phyloP scores from a whole-genome alignment of 2,888 invertebrate species.

The Apotomis turbidana region DNA sequence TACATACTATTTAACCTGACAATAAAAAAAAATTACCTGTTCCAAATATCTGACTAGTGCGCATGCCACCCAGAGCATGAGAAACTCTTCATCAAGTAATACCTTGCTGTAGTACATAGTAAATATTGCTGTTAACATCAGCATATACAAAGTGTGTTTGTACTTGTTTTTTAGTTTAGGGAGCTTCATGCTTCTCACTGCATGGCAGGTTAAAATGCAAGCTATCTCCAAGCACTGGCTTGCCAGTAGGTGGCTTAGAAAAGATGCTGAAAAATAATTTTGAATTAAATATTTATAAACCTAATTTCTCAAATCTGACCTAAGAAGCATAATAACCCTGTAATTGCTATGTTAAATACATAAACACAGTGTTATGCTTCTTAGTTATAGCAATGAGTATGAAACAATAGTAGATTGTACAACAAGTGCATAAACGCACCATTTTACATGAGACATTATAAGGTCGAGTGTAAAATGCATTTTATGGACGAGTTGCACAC shows the following conservation, averaged over 20 bases:
- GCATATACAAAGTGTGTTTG: slow-evolving; percentile 46
- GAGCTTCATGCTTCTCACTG: slow-evolving; percentile 35
- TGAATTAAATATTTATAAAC: neutral
- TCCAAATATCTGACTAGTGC: slow-evolving; percentile 57
- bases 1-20: neutral
- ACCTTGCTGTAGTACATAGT: slow-evolving; percentile 44
- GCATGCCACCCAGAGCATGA: slow-evolving; percentile 55
- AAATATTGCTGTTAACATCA: slow-evolving; percentile 46
- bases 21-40: slow-evolving; percentile 51
- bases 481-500: too few relatives aligned
- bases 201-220: slow-evolving; percentile 44
- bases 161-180: slow-evolving; percentile 44
- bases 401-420: too few relatives aligned
- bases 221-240: slow-evolving; percentile 51
- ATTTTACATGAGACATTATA: too few relatives aligned
- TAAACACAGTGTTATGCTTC: too few relatives aligned
- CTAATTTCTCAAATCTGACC: too few relatives aligned
- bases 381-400: too few relatives aligned
- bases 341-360: too few relatives aligned
- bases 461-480: too few relatives aligned
- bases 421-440: too few relatives aligned
- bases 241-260: slow-evolving; percentile 56
- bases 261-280: slow-evolving; percentile 58
- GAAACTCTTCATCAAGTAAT: slow-evolving; percentile 55
- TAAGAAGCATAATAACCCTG: too few relatives aligned